Base-by-base conservation (phyloP, 2,888 invertebrate species). In the Erebia ligea region DNA sequence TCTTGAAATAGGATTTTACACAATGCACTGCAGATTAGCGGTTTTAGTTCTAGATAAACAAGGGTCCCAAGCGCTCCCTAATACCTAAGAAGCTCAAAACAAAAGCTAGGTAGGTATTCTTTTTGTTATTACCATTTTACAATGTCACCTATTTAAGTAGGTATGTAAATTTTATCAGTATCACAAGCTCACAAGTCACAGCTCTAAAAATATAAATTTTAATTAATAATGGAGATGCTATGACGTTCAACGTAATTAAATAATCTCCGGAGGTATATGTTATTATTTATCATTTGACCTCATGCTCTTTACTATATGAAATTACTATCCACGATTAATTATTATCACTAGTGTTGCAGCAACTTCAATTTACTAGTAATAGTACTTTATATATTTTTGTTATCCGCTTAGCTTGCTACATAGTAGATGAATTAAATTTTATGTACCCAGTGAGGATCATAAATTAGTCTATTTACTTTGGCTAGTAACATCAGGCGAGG, bases 401-500 rank as follows among this genome's bases (percentile, higher is more conserved):
- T 66, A 50, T 71, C 62, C 54, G 45, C 67, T 68, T 57, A 73
- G 57, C 57, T 70, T 68, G 69, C 65, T 65, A 71, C 70, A 70
- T 72, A 75, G 67, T 57, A 72, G 67, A 54, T 69, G 64, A 67
- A 61, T 67, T 67, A 70, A 62, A 13, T 58, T 70, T 73, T 58
- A 70, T 66, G 57, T 10, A n/a, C 45, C 15, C 63, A 70, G 64
- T 75, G 77, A 76, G 73, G 75, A 78, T 79, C 74, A 77, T 82
- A 82, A 82, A 82, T 79, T 80, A 79, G 75, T 80, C 73, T 78
- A 77, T 78, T 77, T 78, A 80, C 73, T 79, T 71, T 76, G 67
- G 76, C 79, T 75, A 79, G 76, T 68, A 70, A 70, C 76, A 75
- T 54, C 62, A 50, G 68, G 62, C 67, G 62, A 76, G 64, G 76